These are phyloP conservation scores for Ciconia stormi DNA, from an alignment of 2,113 vertebrate species.

Conservation along the genomic window DNA sequence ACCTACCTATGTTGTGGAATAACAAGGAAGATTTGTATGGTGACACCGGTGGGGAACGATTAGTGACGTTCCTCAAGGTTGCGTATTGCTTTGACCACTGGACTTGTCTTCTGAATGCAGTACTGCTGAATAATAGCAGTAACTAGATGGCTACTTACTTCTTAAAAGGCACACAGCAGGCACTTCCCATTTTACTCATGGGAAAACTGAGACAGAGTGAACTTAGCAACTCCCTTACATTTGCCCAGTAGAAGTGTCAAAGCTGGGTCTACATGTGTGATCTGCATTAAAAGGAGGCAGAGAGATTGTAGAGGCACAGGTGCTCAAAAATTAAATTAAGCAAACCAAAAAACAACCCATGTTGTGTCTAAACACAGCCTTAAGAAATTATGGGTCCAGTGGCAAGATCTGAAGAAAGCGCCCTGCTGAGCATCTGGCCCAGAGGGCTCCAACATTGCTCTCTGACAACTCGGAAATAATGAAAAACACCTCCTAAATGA, in stretches of 20 bases:
- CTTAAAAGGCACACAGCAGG: neutral
- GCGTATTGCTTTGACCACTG: neutral
- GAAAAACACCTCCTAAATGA: neutral
- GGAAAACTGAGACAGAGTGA: neutral
- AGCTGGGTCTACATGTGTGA: accelerated
- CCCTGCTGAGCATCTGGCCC: neutral
- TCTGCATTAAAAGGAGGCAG: neutral
- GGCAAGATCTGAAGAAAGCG: neutral
- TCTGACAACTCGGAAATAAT: neutral
- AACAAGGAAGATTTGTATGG: neutral
- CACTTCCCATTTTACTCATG: neutral
- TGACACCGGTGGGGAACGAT: neutral
- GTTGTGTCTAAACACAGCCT: neutral
- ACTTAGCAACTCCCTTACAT: neutral
- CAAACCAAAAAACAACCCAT: neutral
- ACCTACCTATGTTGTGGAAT: neutral
- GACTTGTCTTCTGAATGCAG: neutral
- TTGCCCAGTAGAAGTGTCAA: neutral
- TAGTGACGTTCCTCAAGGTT: neutral
- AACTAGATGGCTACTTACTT: neutral
- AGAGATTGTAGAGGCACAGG: neutral
- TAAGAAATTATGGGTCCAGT: neutral
- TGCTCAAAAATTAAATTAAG: neutral
- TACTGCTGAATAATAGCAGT: neutral
- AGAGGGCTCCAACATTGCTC: neutral